Evolutionary conservation across 1,140 invertebrate genomes (phyloP).

Genomic region (Diachasmimorpha longicaudata): DNA sequence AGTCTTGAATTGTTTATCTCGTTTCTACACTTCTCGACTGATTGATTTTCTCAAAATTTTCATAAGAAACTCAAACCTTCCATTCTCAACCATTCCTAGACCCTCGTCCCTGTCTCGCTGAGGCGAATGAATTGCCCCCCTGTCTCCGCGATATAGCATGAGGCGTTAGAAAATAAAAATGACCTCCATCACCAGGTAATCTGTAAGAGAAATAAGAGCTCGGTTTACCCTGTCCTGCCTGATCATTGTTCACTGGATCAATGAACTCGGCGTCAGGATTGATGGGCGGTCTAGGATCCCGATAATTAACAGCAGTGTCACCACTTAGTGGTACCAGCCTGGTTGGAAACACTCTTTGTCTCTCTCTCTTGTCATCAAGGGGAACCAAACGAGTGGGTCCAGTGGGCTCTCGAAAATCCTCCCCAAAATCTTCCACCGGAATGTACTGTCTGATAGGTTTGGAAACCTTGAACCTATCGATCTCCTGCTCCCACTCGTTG

Average conservation of each 20-base stretch:
- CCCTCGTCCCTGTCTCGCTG: conserved; percentile 60
- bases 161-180: conserved; percentile 79
- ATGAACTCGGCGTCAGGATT: conserved; percentile 66
- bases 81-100: conserved; percentile 33
- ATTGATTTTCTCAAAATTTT: conserved; percentile 9
- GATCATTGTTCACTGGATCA: conserved; percentile 37
- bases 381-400: conserved; percentile 35
- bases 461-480: neutral
- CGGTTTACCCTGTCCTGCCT: conserved; percentile 43
- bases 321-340: conserved; percentile 51
- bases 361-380: conserved; percentile 17
- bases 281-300: conserved; percentile 58
- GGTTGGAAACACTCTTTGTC: conserved; percentile 24
- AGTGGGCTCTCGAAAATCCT: conserved; percentile 29
- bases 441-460: conserved; percentile 24
- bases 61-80: neutral
- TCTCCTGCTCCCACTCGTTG: conserved; percentile 33
- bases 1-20: no score
- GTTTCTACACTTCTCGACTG: neutral
- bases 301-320: conserved; percentile 65
- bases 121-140: conserved; percentile 49
- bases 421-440: conserved; percentile 29
- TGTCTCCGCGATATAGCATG: conserved; percentile 51
- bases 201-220: conserved; percentile 72
- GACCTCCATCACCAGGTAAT: conserved; percentile 72